Base-by-base conservation (phyloP, 2,888 invertebrate species). In the Malthinus seriepunctatus region DNA sequence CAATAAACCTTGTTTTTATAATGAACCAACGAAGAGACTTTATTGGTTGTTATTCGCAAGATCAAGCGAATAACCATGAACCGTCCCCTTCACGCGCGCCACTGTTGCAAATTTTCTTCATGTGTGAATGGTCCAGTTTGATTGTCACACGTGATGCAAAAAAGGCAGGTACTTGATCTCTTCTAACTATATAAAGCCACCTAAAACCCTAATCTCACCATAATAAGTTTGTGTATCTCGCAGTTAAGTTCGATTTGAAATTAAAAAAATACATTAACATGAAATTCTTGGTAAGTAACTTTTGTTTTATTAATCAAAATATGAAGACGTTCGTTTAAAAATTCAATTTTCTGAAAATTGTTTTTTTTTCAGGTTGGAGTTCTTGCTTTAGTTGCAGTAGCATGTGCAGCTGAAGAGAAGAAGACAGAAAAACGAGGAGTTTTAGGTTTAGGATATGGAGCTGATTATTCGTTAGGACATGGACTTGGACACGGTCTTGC, bases 391-490 rank as follows among this genome's bases (percentile, higher is more conserved):
- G 50, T 54, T 8, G 64, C 58, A n/a, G 52, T 52, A 32, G 67
- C 60, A 23, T 56, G 45, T 15, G 65, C 60, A 12, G 66, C 64
- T 45, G 59, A 63, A 56, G 67, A 62, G 14, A 67, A 69, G 64
- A 69, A 68, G 51, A 63, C 59, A 31, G 69, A 67, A 42, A 69
- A 69, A 53, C 64, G 69, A 49, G 69, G 69, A 32, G 37, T 69
- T 6, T 47, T 65, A 10, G 69, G 69, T 50, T 52, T 68, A 9
- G 68, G 68, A 31, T 68, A 68, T 37, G 68, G 66, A 5, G 59
- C 51, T 38, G 56, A 50, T 6, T 58, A 59, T 10, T 46, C 46
- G 9, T 31, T 46, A 12, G 44, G 35, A 5, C 34, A 37, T 9
- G 50, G 38, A 32, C 15, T 33, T 34, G 50, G 37, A 15, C 23